A percentile compares a stretch with the other conserved stretches of the same genome.
Evolutionary conservation across 1,140 invertebrate genomes (phyloP).

Genomic region (Megathymus violae): DNA sequence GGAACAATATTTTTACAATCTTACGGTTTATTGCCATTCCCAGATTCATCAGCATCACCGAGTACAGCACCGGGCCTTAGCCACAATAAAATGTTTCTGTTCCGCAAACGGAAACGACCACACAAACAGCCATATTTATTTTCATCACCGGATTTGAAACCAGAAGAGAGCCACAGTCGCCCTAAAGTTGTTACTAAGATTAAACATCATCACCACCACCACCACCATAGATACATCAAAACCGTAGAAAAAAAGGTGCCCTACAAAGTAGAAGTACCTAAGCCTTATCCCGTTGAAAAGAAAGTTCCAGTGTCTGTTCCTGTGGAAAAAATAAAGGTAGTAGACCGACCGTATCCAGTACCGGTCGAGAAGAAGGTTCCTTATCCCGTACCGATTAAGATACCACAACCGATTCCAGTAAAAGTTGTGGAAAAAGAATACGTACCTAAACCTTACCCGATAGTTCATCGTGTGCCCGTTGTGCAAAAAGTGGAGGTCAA

Average conservation of each 20-base stretch:
- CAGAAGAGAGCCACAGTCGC: slow-evolving; percentile 50
- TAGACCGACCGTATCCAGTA: slow-evolving; percentile 87
- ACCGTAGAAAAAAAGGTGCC: no score
- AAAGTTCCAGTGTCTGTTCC: slow-evolving; percentile 85
- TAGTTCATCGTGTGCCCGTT: slow-evolving; percentile 81
- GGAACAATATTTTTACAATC: slow-evolving; percentile 58
- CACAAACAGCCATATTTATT: slow-evolving; percentile 49
- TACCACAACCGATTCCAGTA: slow-evolving; percentile 81
- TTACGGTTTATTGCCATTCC: slow-evolving; percentile 65
- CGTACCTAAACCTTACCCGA: slow-evolving; percentile 85
- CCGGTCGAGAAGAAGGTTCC: slow-evolving; percentile 87
- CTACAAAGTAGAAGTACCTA: slow-evolving; percentile 81
- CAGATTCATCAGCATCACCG: slow-evolving; percentile 40
- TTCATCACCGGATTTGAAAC: slow-evolving; percentile 58
- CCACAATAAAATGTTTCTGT: slow-evolving; percentile 63
- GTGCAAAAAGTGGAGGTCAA: slow-evolving; percentile 81
- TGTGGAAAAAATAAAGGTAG: slow-evolving; percentile 86
- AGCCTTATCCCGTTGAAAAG: slow-evolving; percentile 85
- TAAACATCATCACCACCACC: slow-evolving; percentile 86
- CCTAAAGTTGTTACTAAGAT: slow-evolving; percentile 79
- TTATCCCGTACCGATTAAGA: slow-evolving; percentile 86
- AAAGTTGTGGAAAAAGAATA: slow-evolving; percentile 82
- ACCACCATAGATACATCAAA: slow-evolving; percentile 85
- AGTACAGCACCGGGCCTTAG: slow-evolving; percentile 38
- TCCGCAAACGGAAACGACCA: slow-evolving; percentile 61